Percentiles rank a stretch among this genome's conserved stretches.
Evolutionary conservation across 2,888 invertebrate genomes (phyloP).

Genomic region (Lasius platythorax): DNA sequence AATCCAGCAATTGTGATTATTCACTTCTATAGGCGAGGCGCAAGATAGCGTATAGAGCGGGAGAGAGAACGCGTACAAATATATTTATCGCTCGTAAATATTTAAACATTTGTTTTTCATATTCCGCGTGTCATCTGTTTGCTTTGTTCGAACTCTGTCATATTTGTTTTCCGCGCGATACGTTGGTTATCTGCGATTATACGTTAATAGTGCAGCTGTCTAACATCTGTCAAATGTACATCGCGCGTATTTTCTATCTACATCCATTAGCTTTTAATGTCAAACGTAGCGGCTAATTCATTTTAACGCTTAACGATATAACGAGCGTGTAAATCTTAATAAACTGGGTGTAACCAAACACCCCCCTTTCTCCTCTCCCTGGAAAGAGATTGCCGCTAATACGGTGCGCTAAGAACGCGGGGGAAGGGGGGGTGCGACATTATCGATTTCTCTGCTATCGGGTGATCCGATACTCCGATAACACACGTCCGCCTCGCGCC

Average conservation of each 20-base stretch:
- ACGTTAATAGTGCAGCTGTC: not conserved
- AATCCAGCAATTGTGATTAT: constrained; percentile 21
- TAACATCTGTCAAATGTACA: not conserved
- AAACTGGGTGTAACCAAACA: constrained; percentile 54
- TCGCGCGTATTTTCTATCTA: not conserved
- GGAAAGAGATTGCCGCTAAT: constrained; percentile 52
- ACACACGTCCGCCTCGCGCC: constrained; percentile 54
- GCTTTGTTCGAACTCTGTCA: not conserved
- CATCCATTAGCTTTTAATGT: not conserved
- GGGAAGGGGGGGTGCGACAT: constrained; percentile 47
- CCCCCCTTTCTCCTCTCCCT: constrained; percentile 36
- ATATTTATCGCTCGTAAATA: constrained; percentile 1
- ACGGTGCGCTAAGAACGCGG: constrained; percentile 51
- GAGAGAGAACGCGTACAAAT: not conserved
- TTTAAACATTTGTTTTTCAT: constrained; percentile 39
- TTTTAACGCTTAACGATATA: not conserved
- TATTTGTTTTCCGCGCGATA: not conserved
- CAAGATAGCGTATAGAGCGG: not conserved
- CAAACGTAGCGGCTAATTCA: not conserved
- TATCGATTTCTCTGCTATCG: constrained; percentile 72
- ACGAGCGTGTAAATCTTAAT: constrained; percentile 53
- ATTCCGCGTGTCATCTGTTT: not conserved
- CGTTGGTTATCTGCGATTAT: not conserved
- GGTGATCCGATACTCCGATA: constrained; percentile 70
- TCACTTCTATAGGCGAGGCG: not conserved